Percentiles rank a stretch among this genome's conserved stretches.
Evolutionary conservation across 1,140 invertebrate species (phyloP).

Genomic region (Trachymyrmex cornetzi): DNA sequence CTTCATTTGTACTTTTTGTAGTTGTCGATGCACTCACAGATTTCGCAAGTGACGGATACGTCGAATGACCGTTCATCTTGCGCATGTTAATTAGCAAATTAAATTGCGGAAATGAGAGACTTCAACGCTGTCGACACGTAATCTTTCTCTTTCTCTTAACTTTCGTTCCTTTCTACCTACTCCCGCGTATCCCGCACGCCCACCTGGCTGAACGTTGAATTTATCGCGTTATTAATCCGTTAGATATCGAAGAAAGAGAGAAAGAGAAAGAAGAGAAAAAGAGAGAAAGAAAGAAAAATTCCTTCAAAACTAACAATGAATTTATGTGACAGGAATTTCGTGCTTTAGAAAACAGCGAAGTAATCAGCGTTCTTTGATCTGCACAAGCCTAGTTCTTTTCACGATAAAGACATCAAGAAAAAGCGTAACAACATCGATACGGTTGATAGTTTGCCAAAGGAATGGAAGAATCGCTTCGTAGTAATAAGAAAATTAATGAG

Average conservation of each 20-base stretch:
- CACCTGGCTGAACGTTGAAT: conserved; percentile 74
- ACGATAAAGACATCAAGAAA: conserved; percentile 50
- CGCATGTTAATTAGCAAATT: conserved; percentile 32
- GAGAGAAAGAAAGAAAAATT: background rate
- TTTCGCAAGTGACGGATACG: background rate
- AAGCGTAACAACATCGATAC: background rate
- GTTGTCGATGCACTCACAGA: background rate
- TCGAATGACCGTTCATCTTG: background rate
- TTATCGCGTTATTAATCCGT: conserved; percentile 81
- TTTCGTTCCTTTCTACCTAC: conserved; percentile 24
- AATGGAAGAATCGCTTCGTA: background rate
- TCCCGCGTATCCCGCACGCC: conserved; percentile 47
- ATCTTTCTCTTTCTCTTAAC: conserved; percentile 24
- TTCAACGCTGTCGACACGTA: background rate
- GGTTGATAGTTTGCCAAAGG: background rate
- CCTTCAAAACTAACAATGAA: conserved; percentile 33
- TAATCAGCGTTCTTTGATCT: conserved; percentile 10
- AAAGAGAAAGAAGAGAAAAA: background rate
- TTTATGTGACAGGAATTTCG: conserved; percentile 42
- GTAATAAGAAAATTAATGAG: background rate
- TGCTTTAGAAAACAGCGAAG: background rate
- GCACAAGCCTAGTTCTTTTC: background rate
- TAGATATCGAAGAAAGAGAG: conserved; percentile 30
- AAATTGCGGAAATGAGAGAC: conserved; percentile 10
- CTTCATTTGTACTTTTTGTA: background rate